phyloP scores from a whole-genome alignment of 2,888 invertebrate genomes.

The Mythimna albipuncta region DNA sequence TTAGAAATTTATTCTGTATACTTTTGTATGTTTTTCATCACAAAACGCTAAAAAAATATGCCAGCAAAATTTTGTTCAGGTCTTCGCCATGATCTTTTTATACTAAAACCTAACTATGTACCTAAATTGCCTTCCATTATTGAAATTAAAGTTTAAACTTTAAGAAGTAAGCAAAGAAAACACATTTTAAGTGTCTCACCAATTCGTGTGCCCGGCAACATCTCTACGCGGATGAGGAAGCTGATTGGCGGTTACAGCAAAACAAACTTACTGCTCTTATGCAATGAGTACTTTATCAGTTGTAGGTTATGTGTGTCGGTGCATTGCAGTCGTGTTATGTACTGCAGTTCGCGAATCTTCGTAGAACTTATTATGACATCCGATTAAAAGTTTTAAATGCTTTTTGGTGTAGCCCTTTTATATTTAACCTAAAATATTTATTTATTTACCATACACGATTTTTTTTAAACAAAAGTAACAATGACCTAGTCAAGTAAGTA shows the following conservation, averaged over 20 bases:
- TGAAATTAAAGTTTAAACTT: not conserved
- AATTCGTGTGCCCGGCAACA: constrained; percentile 47
- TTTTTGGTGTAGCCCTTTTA: not conserved
- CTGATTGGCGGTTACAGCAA: constrained; percentile 54
- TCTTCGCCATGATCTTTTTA: too few species aligned
- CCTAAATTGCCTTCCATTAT: not conserved
- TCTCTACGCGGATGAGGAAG: constrained; percentile 59
- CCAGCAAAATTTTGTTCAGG: too few species aligned
- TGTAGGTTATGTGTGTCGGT: constrained; percentile 52
- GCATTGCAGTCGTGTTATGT: constrained; percentile 45
- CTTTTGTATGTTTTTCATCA: too few species aligned
- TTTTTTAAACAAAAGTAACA: too few species aligned
- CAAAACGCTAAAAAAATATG: too few species aligned
- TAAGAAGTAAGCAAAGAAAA: not conserved
- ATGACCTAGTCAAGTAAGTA: too few species aligned
- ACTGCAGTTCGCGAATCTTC: constrained; percentile 25
- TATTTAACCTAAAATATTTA: not conserved
- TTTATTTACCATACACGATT: too few species aligned
- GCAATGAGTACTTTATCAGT: constrained; percentile 48
- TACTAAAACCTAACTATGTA: too few species aligned
- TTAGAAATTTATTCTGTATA: too few species aligned
- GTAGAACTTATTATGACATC: constrained; percentile 19
- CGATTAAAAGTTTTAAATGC: not conserved
- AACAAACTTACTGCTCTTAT: constrained; percentile 60
- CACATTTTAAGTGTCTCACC: not conserved